Percentiles rank a stretch among this genome's conserved stretches.
phyloP scores from a whole-genome alignment of 2,888 invertebrate genomes.

The Tromatobia lineatoria region DNA sequence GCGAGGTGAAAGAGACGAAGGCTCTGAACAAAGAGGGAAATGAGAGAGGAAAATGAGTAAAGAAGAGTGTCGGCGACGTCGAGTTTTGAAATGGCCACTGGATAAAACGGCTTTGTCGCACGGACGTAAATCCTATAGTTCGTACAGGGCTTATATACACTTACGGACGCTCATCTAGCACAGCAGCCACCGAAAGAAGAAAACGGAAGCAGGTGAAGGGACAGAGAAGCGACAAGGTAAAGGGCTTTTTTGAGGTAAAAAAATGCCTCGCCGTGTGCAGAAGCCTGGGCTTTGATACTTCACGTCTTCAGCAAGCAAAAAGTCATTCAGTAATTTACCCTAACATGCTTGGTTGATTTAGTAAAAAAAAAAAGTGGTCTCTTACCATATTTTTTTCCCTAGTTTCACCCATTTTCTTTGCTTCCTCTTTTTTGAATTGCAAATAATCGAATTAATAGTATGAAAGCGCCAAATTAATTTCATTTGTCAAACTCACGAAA shows the following conservation, averaged over 20 bases:
- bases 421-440: background rate
- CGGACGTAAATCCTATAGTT: constrained; percentile 52
- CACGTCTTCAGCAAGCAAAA: background rate
- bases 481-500: background rate
- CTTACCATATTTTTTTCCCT: background rate
- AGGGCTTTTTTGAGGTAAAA: background rate
- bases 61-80: constrained; percentile 21
- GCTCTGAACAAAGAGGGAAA: background rate
- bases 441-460: background rate
- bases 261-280: background rate
- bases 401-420: background rate
- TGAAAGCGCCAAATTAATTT: background rate
- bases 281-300: background rate
- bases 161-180: constrained; percentile 39
- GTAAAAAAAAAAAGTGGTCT: background rate
- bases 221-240: constrained; percentile 13
- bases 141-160: constrained; percentile 57
- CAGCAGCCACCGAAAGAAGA: constrained; percentile 13
- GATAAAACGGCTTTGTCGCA: constrained; percentile 44
- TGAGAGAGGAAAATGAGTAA: background rate
- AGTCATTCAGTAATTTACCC: background rate
- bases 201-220: constrained; percentile 20
- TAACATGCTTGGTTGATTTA: background rate
- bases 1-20: background rate
- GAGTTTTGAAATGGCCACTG: constrained; percentile 31